A percentile compares a stretch with the other conserved stretches of the same genome.
Conservation (phyloP, 2,797 vertebrate genomes). For the Gephyroberyx darwinii region DNA sequence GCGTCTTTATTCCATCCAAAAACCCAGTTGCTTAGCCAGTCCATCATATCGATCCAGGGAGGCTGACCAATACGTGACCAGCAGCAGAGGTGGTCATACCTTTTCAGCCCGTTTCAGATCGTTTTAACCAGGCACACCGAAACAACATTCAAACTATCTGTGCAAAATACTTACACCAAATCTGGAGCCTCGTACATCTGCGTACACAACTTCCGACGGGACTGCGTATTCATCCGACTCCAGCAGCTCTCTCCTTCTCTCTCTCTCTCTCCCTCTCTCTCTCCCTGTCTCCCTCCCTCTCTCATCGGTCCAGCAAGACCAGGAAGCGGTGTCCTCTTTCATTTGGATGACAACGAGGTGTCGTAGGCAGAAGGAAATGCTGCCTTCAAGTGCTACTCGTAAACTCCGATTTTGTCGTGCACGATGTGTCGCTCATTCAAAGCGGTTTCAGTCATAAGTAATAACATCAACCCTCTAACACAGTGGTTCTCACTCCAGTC, state of each 20-base stretch:
- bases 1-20: neutral
- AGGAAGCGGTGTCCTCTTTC: constrained; percentile 81
- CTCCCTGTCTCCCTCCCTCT: neutral
- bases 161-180: constrained; percentile 11
- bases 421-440: too few relatives aligned
- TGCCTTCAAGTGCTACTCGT: constrained; percentile 42
- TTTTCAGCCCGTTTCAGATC: neutral
- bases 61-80: neutral
- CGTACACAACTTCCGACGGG: too few relatives aligned
- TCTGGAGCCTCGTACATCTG: neutral
- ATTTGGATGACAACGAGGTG: constrained; percentile 58
- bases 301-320: constrained; percentile 62
- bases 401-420: constrained; percentile 30
- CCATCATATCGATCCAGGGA: neutral
- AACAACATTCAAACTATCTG: too few relatives aligned
- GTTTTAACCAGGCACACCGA: neutral
- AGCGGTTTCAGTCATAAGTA: too few relatives aligned
- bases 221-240: constrained; percentile 23
- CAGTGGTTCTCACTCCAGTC: too few relatives aligned
- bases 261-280: constrained; percentile 34
- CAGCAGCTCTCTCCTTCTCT: constrained; percentile 17
- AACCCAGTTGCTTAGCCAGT: neutral
- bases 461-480: too few relatives aligned
- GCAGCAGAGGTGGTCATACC: constrained; percentile 23
- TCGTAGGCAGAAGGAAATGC: constrained; percentile 51